Conservation (phyloP, 2,113 vertebrate genomes). For the Pollachius pollachius region DNA sequence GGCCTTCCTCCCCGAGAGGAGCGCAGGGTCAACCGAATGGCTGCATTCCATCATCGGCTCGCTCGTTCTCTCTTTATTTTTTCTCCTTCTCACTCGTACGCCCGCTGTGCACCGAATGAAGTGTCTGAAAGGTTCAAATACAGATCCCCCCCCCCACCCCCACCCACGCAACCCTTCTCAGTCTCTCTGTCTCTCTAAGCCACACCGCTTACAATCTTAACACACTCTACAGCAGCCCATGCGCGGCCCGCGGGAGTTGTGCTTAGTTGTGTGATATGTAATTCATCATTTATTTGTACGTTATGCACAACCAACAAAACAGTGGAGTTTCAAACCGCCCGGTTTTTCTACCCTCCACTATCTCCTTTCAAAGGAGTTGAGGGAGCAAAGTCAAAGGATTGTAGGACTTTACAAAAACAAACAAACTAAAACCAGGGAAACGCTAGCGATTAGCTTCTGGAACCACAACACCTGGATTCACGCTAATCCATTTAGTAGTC, state of each 20-base stretch:
- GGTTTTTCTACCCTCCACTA: conserved; percentile 8
- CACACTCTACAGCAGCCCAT: background rate
- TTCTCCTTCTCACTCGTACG: background rate
- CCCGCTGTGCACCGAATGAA: conserved; percentile 54
- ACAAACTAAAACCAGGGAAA: too few species aligned
- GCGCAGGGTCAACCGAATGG: conserved; percentile 89
- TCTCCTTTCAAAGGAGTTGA: conserved; percentile 8
- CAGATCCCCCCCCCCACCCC: conserved; percentile 35
- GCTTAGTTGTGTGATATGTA: too few species aligned
- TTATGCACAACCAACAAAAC: too few species aligned
- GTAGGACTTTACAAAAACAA: too few species aligned
- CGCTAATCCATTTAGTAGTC: too few species aligned
- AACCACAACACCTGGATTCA: too few species aligned
- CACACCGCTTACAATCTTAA: background rate
- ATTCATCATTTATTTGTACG: too few species aligned
- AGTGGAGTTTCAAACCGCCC: conserved; percentile 1
- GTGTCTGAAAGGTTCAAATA: conserved; percentile 73
- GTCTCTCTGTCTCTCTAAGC: background rate
- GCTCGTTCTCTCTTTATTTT: background rate
- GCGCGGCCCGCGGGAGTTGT: conserved; percentile 1
- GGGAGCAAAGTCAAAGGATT: background rate
- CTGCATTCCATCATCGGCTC: conserved; percentile 80
- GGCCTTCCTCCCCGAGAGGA: conserved; percentile 86
- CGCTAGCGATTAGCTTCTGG: too few species aligned
- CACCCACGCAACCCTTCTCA: conserved; percentile 2